Conservation (phyloP, 1,140 invertebrate species). For the Pogonus chalceus region DNA sequence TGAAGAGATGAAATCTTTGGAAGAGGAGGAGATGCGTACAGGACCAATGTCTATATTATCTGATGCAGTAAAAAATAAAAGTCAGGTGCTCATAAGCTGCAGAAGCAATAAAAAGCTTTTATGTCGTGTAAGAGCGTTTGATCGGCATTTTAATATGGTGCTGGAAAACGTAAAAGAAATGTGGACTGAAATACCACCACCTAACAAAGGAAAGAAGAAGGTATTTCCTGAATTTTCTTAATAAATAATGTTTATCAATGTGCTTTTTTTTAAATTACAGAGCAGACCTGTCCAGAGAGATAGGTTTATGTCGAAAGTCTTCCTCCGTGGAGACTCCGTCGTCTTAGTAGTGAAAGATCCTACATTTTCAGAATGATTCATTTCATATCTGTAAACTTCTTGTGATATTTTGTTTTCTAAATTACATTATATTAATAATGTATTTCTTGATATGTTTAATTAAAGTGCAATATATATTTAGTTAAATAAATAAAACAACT, state of each 20-base stretch:
- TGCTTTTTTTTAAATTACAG: conserved; percentile 38
- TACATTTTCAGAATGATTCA: no score
- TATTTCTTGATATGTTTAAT: no score
- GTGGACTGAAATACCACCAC: conserved; percentile 97
- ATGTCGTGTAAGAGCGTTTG: conserved; percentile 96
- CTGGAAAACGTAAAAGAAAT: conserved; percentile 99
- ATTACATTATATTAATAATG: no score
- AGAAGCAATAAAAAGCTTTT: conserved; percentile 96
- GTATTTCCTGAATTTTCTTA: conserved; percentile 25
- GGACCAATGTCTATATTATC: conserved; percentile 97
- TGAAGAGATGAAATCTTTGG: no score
- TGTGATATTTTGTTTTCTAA: no score
- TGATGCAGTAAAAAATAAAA: conserved; percentile 97
- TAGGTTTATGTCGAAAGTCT: conserved; percentile 99
- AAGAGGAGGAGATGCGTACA: no score
- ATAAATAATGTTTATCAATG: conserved; percentile 6
- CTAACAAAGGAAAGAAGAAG: conserved; percentile 96
- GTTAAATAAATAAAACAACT: no score
- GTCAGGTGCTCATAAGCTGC: conserved; percentile 75
- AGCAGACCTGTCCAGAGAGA: conserved; percentile 98
- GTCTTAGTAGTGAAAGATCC: conserved; percentile 94
- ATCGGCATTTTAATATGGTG: conserved; percentile 99
- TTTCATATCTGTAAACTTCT: no score
- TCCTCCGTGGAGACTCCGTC: conserved; percentile 95
- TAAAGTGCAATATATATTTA: no score